Conservation (phyloP, 2,113 vertebrate species). For the Onychostoma macrolepis region DNA sequence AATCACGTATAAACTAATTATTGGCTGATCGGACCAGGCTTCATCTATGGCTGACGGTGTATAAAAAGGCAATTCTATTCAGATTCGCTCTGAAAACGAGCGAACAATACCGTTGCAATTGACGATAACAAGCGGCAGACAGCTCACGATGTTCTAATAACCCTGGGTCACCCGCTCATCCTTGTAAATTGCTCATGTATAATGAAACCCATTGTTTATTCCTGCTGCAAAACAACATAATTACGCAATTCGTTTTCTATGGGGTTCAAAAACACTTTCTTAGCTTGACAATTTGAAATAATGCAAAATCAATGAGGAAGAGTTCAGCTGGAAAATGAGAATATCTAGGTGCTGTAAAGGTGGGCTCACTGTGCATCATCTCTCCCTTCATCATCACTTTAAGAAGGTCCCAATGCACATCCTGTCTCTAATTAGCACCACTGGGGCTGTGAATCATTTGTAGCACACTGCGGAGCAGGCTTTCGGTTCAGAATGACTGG, state of each 20-base stretch:
- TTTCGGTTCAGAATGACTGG: slow-evolving; percentile 5
- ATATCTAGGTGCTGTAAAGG: slow-evolving; percentile 27
- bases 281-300: slow-evolving; percentile 12
- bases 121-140: slow-evolving; percentile 2
- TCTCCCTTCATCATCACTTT: slow-evolving; percentile 38
- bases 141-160: background rate
- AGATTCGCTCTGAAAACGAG: background rate
- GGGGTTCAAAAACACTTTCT: background rate
- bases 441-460: slow-evolving; percentile 28
- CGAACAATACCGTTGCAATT: background rate
- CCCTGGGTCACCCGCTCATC: background rate
- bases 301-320: slow-evolving; percentile 46
- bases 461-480: background rate
- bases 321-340: slow-evolving; percentile 53
- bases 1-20: slow-evolving; percentile 33
- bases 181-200: slow-evolving; percentile 10
- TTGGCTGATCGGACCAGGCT: background rate
- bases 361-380: slow-evolving; percentile 28
- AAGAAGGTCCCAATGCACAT: slow-evolving; percentile 29
- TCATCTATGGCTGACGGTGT: background rate
- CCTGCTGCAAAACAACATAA: background rate
- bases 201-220: slow-evolving; percentile 36
- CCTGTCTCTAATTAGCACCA: slow-evolving; percentile 37
- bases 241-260: background rate
- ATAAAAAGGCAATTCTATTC: background rate